Evolutionary conservation across 37 sponge, comb jelly and placozoan species (phyloP), one percentile per base, ranked within the genome.

Genomic region (Spongia lamella): DNA sequence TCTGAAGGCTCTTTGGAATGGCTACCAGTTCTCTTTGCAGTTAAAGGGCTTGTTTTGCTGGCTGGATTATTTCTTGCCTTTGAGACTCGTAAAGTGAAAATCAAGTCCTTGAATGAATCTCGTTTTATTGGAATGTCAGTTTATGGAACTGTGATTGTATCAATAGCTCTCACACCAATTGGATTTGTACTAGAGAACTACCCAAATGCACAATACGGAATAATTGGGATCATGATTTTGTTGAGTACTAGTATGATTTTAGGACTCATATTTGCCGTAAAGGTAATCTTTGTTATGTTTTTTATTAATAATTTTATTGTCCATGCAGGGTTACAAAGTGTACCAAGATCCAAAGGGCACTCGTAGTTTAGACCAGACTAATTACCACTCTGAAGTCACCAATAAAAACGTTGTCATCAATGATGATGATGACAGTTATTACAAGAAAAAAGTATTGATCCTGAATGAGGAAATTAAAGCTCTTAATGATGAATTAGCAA

Each of bases 1-100:
- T 38, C 85, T 30, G 53, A 19, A 11, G 4, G 26, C 35, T 29
- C 49, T 9, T 9, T 43, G 9, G 60, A 69, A 25, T 80, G 81
- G 82, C 17, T 75, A 0, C 22, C 55, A 15, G 68, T 80, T 43
- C 72, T 87, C 33, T 26, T 81, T 22, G 82, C 56, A 34, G 80
- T 81, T 64, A 87, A 87, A 70, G 88, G 77, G 14, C 31, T 77
- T n/a, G 59, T 75, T 19, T 52, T 87, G n/a, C 32, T 87, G 21
- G 50, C 76, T 21, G 81, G 88, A 53, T 62, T 81, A 13, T 76
- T 80, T 36, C 80, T 86, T 24, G 80, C 86, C 11, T 79, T 79
- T 66, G 86, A 86, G 70, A 86, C 86, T 20, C 51, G 86, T 7
- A 74, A 71, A 24, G 75, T 86, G 15, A 79, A 86, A 27, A 73